Conservation (phyloP, 2,797 vertebrate species). For the Huso huso region DNA sequence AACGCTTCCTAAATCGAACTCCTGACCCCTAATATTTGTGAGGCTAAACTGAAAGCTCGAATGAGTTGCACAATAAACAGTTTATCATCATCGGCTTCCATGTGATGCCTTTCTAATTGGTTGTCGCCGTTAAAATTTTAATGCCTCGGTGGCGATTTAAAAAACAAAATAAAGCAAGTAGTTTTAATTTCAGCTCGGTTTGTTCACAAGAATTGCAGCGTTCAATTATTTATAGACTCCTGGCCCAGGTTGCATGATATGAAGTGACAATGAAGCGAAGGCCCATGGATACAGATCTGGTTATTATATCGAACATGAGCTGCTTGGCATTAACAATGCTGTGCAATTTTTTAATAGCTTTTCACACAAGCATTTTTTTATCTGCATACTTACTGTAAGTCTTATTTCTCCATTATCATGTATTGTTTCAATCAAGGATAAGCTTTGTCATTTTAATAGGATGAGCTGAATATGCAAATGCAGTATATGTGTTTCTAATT, state of each 20-base stretch:
- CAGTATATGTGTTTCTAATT: too few species aligned
- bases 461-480: too few species aligned
- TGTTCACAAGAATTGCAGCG: conserved; percentile 5
- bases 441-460: too few species aligned
- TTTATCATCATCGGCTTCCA: conserved; percentile 9
- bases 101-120: conserved; percentile 16
- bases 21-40: background rate
- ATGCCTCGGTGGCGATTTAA: conserved; percentile 9
- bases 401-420: too few species aligned
- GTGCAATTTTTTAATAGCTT: too few species aligned
- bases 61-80: conserved; percentile 11
- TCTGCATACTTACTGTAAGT: too few species aligned
- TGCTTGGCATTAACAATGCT: background rate
- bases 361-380: too few species aligned
- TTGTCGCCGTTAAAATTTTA: conserved; percentile 20
- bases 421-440: too few species aligned
- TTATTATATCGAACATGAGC: conserved; percentile 20
- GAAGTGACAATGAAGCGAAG: background rate
- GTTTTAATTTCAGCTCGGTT: conserved; percentile 21
- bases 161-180: background rate
- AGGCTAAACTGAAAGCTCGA: background rate
- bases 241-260: background rate
- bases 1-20: background rate
- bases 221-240: conserved; percentile 15
- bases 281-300: conserved; percentile 8